Evolutionary conservation across 2,888 invertebrate genomes (phyloP).

Genomic region (Ormia ochracea): DNA sequence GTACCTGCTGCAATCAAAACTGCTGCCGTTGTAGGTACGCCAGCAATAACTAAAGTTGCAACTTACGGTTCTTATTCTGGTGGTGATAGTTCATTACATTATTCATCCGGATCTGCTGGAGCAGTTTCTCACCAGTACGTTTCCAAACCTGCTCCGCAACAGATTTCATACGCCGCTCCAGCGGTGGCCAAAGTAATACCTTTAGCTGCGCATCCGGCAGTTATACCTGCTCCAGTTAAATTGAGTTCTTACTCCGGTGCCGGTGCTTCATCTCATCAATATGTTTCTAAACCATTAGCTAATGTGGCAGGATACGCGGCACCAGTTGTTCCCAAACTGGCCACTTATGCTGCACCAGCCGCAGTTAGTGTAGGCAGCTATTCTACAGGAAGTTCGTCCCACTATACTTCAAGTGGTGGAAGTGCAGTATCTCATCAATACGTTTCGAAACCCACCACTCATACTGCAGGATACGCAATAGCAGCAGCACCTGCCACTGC

Average conservation of each 20-base stretch:
- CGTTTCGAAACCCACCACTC: constrained; percentile 45
- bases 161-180: constrained; percentile 48
- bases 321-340: constrained; percentile 64
- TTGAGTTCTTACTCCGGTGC: constrained; percentile 66
- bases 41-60: constrained; percentile 61
- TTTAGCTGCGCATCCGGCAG: constrained; percentile 29
- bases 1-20: too few species aligned
- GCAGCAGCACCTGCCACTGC: constrained; percentile 49
- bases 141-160: constrained; percentile 65
- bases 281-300: constrained; percentile 58
- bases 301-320: constrained; percentile 49
- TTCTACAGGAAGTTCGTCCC: background rate
- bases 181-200: constrained; percentile 61
- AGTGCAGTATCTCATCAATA: constrained; percentile 52
- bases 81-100: constrained; percentile 12
- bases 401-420: constrained; percentile 6
- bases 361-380: constrained; percentile 62
- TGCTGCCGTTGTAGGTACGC: constrained; percentile 59
- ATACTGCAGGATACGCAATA: constrained; percentile 41
- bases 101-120: constrained; percentile 63
- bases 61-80: constrained; percentile 65
- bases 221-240: constrained; percentile 45
- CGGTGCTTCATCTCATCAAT: constrained; percentile 62
- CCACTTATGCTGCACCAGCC: constrained; percentile 64
- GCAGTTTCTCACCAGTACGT: constrained; percentile 68